phyloP scores from a whole-genome alignment of 2,888 invertebrate species.

The Drosophila sordidula region DNA sequence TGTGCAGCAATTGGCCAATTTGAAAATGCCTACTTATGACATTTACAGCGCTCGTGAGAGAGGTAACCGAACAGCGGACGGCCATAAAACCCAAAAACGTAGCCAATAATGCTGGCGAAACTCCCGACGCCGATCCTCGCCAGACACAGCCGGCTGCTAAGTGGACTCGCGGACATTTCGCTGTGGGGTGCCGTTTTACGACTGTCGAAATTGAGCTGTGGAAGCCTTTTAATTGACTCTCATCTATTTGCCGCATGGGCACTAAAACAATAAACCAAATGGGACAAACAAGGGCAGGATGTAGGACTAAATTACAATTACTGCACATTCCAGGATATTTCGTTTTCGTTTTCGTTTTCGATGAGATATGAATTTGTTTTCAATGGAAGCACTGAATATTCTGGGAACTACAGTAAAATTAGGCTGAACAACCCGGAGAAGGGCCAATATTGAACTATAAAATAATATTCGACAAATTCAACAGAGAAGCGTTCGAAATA shows the following conservation, averaged over 20 bases:
- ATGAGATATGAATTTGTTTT: not conserved
- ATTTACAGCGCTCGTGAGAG: constrained; percentile 40
- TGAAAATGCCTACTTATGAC: constrained; percentile 44
- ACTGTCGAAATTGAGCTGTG: constrained; percentile 32
- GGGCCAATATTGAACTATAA: too few species aligned
- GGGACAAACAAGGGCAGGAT: not conserved
- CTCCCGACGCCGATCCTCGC: constrained; percentile 29
- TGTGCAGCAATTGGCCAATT: constrained; percentile 54
- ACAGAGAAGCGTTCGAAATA: too few species aligned
- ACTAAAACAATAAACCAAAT: constrained; percentile 33
- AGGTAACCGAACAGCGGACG: constrained; percentile 4
- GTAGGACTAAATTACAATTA: not conserved
- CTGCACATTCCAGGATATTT: not conserved
- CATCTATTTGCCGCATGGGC: constrained; percentile 27
- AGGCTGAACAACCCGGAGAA: too few species aligned
- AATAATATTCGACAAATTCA: too few species aligned
- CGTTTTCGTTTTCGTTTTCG: not conserved
- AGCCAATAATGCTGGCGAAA: constrained; percentile 19
- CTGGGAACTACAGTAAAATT: not conserved
- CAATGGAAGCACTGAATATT: not conserved
- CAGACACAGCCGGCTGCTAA: constrained; percentile 18
- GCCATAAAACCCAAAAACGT: constrained; percentile 42
- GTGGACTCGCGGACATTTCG: constrained; percentile 14
- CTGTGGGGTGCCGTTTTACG: constrained; percentile 30
- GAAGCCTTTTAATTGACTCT: constrained; percentile 46